Evolutionary conservation across 2,113 vertebrate genomes (phyloP).

Genomic region (Procapra przewalskii): DNA sequence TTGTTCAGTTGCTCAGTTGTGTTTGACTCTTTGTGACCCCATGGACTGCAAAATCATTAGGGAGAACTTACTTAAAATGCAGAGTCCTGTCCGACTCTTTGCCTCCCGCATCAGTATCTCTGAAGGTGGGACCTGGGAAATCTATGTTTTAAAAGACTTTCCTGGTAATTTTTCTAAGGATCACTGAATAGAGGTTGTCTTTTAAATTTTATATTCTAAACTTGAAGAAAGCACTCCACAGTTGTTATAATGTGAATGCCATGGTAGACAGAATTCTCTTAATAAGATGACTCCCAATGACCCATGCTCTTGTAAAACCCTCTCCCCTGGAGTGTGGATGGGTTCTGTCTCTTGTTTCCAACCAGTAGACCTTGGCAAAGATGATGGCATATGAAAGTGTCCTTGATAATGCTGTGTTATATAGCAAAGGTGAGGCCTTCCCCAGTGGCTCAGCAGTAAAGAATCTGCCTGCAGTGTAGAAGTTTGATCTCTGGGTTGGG

Average conservation of each 20-base stretch:
- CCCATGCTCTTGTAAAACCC: neutral
- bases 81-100: neutral
- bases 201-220: slow-evolving; percentile 23
- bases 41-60: neutral
- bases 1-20: neutral
- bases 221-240: neutral
- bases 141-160: neutral
- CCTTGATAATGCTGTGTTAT: neutral
- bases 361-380: neutral
- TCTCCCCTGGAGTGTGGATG: neutral
- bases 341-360: neutral
- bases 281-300: neutral
- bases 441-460: neutral
- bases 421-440: neutral
- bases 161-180: neutral
- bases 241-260: neutral
- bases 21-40: neutral
- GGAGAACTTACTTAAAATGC: neutral
- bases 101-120: neutral
- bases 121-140: neutral
- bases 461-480: neutral
- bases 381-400: neutral
- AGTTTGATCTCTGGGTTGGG: neutral
- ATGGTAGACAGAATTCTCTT: neutral
- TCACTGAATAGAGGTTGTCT: neutral